phyloP scores from a whole-genome alignment of 2,888 invertebrate genomes.

The Netelia fuscicornis region DNA sequence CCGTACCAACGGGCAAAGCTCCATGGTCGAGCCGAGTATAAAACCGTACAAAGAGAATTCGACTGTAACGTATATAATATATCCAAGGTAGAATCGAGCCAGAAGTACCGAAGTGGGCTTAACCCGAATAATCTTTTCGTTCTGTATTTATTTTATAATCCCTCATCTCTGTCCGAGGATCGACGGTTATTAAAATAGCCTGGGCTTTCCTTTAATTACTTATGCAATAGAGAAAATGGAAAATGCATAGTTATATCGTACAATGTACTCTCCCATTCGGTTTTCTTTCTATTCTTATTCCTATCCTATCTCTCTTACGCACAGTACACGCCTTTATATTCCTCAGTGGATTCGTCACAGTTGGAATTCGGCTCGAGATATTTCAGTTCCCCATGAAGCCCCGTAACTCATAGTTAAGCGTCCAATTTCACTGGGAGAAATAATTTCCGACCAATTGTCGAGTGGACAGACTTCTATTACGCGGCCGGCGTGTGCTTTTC shows the following conservation, averaged over 20 bases:
- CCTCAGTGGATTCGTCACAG: slow-evolving; percentile 25
- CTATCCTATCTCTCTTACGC: slow-evolving; percentile 26
- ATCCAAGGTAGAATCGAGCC: slow-evolving; percentile 18
- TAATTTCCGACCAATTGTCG: slow-evolving; percentile 64
- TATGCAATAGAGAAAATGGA: slow-evolving; percentile 38
- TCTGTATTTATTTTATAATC: slow-evolving; percentile 49
- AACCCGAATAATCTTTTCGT: slow-evolving; percentile 63
- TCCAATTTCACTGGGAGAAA: slow-evolving; percentile 65
- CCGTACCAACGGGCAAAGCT: slow-evolving; percentile 51
- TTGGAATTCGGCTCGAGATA: slow-evolving; percentile 46
- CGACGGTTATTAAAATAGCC: slow-evolving; percentile 60
- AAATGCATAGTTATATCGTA: slow-evolving; percentile 25
- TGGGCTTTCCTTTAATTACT: slow-evolving; percentile 65
- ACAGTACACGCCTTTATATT: slow-evolving; percentile 34
- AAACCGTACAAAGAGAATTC: slow-evolving; percentile 61
- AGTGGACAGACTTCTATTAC: slow-evolving; percentile 35
- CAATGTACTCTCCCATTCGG: slow-evolving; percentile 18
- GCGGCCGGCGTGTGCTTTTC: slow-evolving; percentile 15
- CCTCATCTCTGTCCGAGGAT: slow-evolving; percentile 34
- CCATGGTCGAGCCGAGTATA: slow-evolving; percentile 5
- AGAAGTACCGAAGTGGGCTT: slow-evolving; percentile 62
- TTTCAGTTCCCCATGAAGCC: slow-evolving; percentile 38
- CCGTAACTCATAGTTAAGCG: slow-evolving; percentile 59
- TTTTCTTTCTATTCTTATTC: slow-evolving; percentile 19
- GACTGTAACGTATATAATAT: slow-evolving; percentile 46